Evolutionary conservation across 2,797 vertebrate genomes (phyloP), one percentile per base, ranked within the genome.

Genomic region (Emydoidea blandingii): DNA sequence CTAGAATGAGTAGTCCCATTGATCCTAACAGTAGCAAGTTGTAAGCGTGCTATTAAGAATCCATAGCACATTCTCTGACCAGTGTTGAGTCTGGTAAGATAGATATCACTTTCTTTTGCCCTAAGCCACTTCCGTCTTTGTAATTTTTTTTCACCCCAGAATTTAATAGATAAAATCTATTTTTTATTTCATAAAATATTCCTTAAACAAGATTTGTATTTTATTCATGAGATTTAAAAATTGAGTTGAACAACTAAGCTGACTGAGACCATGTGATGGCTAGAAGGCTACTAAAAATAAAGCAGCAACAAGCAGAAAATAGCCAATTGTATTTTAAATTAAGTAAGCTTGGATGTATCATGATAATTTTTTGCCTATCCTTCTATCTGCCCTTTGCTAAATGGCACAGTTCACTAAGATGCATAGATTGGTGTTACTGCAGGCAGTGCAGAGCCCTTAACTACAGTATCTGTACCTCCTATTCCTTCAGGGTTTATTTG

Each of bases 401-500:
- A 97, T 97, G 97, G 93, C 96, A 97, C 31, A 78, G 95, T 94
- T 98, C 96, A 96, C 86, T 72, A 53, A 90, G 89, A 97, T 91
- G 92, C 95, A 91, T 29, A 56, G 94, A 11, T n/a, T 94, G 92
- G 92, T 91, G 92, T 85, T 96, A 93, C 94, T 96, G 94, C 78
- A 93, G 93, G 93, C 89, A 31, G 53, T 84, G 87, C 37, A 83
- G 87, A 94, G 91, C 92, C 94, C 96, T 96, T 90, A 95, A 90
- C 92, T 97, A 31, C 83, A 21, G 29, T 52, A 15, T 96, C 94
- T 95, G 65, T 8, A 96, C 93, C 89, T 93, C 86, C 14, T 37
- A 52, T 87, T 94, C 97, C 96, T 97, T 87, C 94, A 96, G 97
- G 97, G 95, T 95, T 97, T 96, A 93, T 96, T 97, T 98, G 95